Evolutionary conservation across 2,888 invertebrate genomes (phyloP), one percentile per base, ranked within the genome.

Genomic region (Tolmerus cingulatus): DNA sequence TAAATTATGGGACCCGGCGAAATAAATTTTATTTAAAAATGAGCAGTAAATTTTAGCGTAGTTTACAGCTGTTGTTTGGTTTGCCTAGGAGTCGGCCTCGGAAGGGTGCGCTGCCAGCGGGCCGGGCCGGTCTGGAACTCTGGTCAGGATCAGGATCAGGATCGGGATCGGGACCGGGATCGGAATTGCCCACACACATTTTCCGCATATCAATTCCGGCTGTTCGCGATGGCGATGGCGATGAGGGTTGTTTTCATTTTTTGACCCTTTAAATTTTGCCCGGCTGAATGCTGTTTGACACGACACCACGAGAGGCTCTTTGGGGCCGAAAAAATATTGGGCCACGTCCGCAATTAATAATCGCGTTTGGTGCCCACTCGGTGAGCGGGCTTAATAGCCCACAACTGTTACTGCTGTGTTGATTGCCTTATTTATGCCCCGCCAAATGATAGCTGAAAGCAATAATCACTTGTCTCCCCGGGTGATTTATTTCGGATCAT

Each of bases 1-100:
- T 89, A 88, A 89, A 88, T 89, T 89, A 89, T 89, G 82, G 88
- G 86, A 82, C 78, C 87, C 46, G 76, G 87, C 77, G 76, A 82
- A 88, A 85, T 85, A 85, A 85, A 85, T 85, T 85, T 85, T 74
- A 74, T 85, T 85, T 85, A 85, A 85, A 85, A 85, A 85, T 85
- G 74, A 74, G 74, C 85, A 74, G 74, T 85, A 85, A 85, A 85
- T 85, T 85, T 85, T 34, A 46, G 85, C 74, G 46, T 85, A 85
- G 85, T 85, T 85, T 85, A 85, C 85, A 85, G 85, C 85, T 85
- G 85, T 85, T 76, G 40, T 84, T 85, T 40, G 40, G 40, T 74
- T 74, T 74, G 85, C 19, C 30, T 57, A 46, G 57, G 27, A 74
- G 46, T 30, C 30, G 34, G 16, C 7, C 9, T n/a, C 79, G 46